phyloP scores from a whole-genome alignment of 1,140 invertebrate genomes.

The Brachystomella parvula region DNA sequence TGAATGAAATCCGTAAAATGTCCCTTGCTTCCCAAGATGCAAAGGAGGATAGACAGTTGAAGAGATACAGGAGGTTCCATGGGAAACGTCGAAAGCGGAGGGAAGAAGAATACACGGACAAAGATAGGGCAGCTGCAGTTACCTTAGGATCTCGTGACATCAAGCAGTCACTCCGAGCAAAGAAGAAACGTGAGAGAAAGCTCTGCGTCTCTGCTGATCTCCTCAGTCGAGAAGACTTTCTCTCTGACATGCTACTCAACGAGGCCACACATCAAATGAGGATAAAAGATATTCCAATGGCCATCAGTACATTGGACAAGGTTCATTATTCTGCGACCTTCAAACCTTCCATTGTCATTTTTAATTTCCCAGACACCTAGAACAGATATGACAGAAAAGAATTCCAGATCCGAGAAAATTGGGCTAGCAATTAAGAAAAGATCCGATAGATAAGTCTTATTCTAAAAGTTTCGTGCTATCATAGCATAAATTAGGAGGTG shows the following conservation, averaged over 20 bases:
- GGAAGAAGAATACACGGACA: conserved; percentile 78
- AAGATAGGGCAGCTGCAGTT: conserved; percentile 78
- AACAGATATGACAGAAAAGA: no score
- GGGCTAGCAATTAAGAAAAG: not conserved
- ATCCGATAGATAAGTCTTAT: no score
- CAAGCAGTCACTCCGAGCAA: conserved; percentile 70
- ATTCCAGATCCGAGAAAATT: not conserved
- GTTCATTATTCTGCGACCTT: conserved; percentile 47
- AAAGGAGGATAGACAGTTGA: conserved; percentile 23
- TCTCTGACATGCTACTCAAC: conserved; percentile 55
- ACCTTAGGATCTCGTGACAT: conserved; percentile 74
- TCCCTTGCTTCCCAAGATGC: conserved; percentile 36
- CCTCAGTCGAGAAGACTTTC: conserved; percentile 67
- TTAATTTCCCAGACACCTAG: not conserved
- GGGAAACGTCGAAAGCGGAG: conserved; percentile 24
- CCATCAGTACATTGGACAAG: conserved; percentile 69
- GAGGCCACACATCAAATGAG: conserved; percentile 34
- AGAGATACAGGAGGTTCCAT: conserved; percentile 2
- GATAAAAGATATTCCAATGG: conserved; percentile 46
- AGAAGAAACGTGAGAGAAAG: conserved; percentile 66
- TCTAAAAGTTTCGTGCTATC: no score
- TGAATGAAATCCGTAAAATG: conserved; percentile 38
- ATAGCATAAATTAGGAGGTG: no score
- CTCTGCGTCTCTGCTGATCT: conserved; percentile 47
- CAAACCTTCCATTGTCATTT: not conserved